phyloP scores from a whole-genome alignment of 2,113 vertebrate species.

The Tragelaphus buxtoni region DNA sequence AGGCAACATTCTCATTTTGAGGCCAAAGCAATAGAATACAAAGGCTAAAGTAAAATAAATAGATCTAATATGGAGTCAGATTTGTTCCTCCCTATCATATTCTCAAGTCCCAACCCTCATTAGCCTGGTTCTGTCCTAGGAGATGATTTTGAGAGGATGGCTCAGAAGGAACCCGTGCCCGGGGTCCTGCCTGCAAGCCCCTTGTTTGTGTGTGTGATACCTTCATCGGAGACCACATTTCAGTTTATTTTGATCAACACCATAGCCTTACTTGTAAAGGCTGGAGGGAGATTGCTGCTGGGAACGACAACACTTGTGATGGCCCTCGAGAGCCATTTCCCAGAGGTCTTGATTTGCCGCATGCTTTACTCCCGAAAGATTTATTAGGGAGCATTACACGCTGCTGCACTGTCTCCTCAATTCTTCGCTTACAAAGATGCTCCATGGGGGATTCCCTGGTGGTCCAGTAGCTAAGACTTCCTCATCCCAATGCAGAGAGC shows the following conservation, averaged over 20 bases:
- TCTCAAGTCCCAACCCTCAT: background rate
- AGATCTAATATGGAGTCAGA: background rate
- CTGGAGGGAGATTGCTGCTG: background rate
- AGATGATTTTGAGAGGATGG: background rate
- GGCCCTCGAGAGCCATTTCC: background rate
- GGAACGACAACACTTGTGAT: background rate
- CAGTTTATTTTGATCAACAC: background rate
- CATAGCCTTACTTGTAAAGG: background rate
- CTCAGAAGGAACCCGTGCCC: rapidly evolving
- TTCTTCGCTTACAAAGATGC: background rate
- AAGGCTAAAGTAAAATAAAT: background rate
- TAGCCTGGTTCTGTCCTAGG: background rate
- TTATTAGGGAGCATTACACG: background rate
- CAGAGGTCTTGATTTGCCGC: background rate
- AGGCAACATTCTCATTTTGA: background rate
- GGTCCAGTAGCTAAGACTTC: background rate
- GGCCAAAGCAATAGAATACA: background rate
- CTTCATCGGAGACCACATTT: background rate
- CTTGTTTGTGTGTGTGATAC: background rate
- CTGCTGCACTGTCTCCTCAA: background rate
- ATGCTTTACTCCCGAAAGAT: background rate
- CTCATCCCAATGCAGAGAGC: background rate
- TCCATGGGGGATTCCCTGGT: background rate
- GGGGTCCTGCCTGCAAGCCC: rapidly evolving
- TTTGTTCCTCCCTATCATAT: background rate